Evolutionary conservation across 2,888 invertebrate genomes (phyloP).

Genomic region (Rutpela maculata): DNA sequence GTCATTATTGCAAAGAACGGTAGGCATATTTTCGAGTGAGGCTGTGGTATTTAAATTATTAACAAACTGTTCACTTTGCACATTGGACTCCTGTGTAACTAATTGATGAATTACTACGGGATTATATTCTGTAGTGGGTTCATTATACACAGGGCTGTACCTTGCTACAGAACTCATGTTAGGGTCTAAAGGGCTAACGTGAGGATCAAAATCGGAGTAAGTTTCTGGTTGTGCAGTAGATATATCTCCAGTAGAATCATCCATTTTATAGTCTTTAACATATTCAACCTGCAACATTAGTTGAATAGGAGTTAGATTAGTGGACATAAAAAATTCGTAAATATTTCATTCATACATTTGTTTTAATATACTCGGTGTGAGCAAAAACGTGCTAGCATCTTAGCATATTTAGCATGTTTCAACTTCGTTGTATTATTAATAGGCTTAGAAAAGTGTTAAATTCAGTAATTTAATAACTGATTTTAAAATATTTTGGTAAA

Average conservation of each 20-base stretch:
- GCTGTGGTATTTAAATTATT: conserved; percentile 48
- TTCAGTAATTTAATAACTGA: too few relatives aligned
- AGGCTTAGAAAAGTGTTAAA: too few relatives aligned
- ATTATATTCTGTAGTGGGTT: conserved; percentile 62
- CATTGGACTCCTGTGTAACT: conserved; percentile 60
- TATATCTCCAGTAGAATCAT: conserved; percentile 47
- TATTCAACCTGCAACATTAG: conserved; percentile 69
- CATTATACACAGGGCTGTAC: conserved; percentile 78
- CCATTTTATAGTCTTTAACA: conserved; percentile 69
- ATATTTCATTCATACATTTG: background rate
- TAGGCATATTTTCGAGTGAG: conserved; percentile 63
- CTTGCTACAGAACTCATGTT: conserved; percentile 78
- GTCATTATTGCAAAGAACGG: conserved; percentile 64
- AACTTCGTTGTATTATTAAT: too few relatives aligned
- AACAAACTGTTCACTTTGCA: conserved; percentile 55
- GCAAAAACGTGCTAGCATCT: too few relatives aligned
- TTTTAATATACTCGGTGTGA: background rate
- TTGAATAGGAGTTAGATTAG: background rate
- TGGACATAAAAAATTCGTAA: background rate
- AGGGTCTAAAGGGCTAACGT: conserved; percentile 72
- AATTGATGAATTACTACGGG: conserved; percentile 70
- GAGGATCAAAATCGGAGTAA: conserved; percentile 66
- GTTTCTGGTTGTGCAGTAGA: conserved; percentile 52
- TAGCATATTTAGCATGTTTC: too few relatives aligned
- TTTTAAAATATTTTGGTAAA: too few relatives aligned